These are phyloP conservation scores for Diorhabda carinulata DNA, from an alignment of 1,140 invertebrate species.

Conservation along the genomic window DNA sequence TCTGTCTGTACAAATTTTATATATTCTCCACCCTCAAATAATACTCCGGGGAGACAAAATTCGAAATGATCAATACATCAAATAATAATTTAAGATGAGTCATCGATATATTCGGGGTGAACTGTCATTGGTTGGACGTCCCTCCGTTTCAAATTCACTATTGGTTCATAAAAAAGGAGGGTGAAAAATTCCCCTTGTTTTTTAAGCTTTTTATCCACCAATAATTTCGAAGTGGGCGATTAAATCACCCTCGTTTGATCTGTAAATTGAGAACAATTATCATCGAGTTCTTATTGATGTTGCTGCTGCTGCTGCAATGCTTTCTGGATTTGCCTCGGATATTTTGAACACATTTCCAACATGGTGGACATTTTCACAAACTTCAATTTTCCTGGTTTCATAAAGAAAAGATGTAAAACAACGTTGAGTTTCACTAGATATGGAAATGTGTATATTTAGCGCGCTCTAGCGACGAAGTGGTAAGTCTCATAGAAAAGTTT, in stretches of 20 bases:
- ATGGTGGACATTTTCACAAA: too few relatives aligned
- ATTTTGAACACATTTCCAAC: too few relatives aligned
- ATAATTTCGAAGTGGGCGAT: slow-evolving; percentile 19
- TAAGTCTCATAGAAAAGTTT: too few relatives aligned
- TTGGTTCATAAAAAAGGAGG: slow-evolving; percentile 37
- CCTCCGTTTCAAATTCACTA: slow-evolving; percentile 30
- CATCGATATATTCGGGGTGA: slow-evolving; percentile 18
- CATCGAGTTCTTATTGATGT: too few relatives aligned
- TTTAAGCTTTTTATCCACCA: slow-evolving; percentile 40
- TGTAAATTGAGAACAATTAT: background rate
- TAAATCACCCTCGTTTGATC: slow-evolving; percentile 4
- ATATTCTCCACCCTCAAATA: background rate
- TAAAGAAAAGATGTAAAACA: too few relatives aligned
- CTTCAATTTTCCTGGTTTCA: too few relatives aligned
- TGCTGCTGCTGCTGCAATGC: too few relatives aligned
- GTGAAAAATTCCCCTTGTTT: slow-evolving; percentile 36
- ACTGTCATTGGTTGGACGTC: slow-evolving; percentile 32
- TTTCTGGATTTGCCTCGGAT: too few relatives aligned
- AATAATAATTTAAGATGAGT: slow-evolving; percentile 32
- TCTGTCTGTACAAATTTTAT: background rate
- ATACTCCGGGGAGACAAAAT: background rate
- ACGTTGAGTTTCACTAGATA: too few relatives aligned
- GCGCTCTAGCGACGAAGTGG: too few relatives aligned
- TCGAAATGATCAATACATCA: slow-evolving; percentile 21
- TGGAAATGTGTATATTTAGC: too few relatives aligned